Conservation (phyloP, 2,888 invertebrate genomes). For the Ctena decussata region DNA sequence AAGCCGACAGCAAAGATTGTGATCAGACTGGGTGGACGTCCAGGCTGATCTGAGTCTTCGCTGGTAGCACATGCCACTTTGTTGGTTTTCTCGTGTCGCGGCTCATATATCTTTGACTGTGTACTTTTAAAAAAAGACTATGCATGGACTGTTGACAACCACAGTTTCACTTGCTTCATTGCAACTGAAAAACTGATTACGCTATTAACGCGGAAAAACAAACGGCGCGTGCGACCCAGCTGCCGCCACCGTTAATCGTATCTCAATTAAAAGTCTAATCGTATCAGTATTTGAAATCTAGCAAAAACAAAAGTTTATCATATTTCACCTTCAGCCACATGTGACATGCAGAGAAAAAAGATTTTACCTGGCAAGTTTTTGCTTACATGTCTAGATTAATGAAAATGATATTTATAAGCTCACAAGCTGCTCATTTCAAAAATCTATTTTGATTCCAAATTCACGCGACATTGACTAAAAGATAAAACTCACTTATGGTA, state of each 20-base stretch:
- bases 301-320: constrained; percentile 5
- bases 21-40: no score
- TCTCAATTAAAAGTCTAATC: neutral
- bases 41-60: no score
- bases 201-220: neutral
- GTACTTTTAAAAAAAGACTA: no score
- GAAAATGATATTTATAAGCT: neutral
- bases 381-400: neutral
- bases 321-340: neutral
- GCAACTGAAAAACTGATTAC: no score
- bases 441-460: neutral
- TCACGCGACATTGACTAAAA: neutral
- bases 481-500: neutral
- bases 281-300: neutral
- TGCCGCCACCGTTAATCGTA: neutral
- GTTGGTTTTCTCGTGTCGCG: no score
- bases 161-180: no score
- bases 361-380: neutral
- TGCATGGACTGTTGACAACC: no score
- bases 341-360: neutral
- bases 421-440: neutral
- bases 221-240: neutral
- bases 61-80: no score
- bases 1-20: no score
- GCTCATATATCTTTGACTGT: no score